A percentile compares a stretch with the other conserved stretches of the same genome.
Conservation (phyloP, 1,140 invertebrate genomes). For the Parasteatoda tepidariorum region DNA sequence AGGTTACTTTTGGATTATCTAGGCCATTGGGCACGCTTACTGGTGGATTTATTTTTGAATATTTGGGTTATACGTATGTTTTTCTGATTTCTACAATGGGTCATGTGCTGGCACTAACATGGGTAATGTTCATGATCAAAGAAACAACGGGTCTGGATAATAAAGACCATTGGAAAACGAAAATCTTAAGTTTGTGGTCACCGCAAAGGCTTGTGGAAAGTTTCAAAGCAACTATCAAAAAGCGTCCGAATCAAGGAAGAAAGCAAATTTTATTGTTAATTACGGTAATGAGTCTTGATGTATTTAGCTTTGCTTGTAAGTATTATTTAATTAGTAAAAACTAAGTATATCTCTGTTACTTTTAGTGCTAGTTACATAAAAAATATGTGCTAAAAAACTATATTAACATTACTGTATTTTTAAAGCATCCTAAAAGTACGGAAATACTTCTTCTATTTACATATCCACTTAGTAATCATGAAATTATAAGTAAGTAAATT, state of each 20-base stretch:
- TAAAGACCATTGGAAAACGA: not conserved
- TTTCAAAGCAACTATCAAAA: slow-evolving; percentile 14
- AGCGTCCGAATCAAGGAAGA: slow-evolving; percentile 24
- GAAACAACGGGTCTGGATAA: slow-evolving; percentile 37
- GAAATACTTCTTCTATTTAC: too few species aligned
- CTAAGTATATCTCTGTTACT: too few species aligned
- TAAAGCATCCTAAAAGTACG: too few species aligned
- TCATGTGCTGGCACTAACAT: not conserved
- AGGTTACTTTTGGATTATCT: slow-evolving; percentile 9
- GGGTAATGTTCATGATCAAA: slow-evolving; percentile 22
- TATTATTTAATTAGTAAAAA: too few species aligned
- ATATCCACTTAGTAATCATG: too few species aligned
- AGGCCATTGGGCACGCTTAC: slow-evolving; percentile 9
- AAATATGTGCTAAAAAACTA: too few species aligned
- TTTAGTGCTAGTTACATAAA: too few species aligned
- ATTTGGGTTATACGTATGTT: not conserved
- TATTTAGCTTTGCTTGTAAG: slow-evolving; percentile 30
- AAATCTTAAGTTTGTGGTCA: slow-evolving; percentile 10
- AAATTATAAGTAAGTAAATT: too few species aligned
- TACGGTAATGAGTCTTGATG: slow-evolving; percentile 13
- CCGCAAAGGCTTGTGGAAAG: not conserved
- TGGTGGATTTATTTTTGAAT: not conserved
- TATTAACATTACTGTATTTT: too few species aligned
- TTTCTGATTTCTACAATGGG: not conserved
- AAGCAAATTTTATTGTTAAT: slow-evolving; percentile 34